phyloP scores from a whole-genome alignment of 1,140 invertebrate species.

The Polypedilum vanderplanki region DNA sequence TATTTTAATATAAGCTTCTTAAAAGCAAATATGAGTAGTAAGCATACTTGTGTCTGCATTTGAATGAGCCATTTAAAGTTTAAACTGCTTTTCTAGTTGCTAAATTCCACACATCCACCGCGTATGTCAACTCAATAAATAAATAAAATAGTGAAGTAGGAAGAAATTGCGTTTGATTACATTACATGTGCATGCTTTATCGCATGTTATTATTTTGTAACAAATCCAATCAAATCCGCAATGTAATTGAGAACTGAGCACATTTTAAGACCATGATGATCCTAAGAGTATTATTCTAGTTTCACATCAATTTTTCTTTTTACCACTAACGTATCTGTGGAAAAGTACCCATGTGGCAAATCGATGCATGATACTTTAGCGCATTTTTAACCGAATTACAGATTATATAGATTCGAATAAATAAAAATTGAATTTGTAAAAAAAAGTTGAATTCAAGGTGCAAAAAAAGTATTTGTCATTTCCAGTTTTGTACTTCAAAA shows the following conservation, averaged over 20 bases:
- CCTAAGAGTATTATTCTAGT: no score
- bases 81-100: not conserved
- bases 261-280: no score
- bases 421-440: no score
- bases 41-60: slow-evolving; percentile 5
- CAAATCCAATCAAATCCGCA: not conserved
- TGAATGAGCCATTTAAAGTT: slow-evolving; percentile 6
- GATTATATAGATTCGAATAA: no score
- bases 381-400: no score
- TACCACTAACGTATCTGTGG: no score
- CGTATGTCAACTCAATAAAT: not conserved
- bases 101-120: not conserved
- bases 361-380: no score
- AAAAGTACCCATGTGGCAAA: no score
- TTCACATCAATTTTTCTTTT: no score
- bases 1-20: slow-evolving; percentile 25
- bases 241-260: not conserved
- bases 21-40: not conserved
- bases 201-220: not conserved
- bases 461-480: no score
- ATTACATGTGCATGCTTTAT: not conserved
- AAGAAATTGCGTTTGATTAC: not conserved
- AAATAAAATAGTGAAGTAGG: not conserved
- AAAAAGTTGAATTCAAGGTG: no score
- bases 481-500: no score